Percentiles rank a stretch among this genome's conserved stretches.
Evolutionary conservation across 1,140 invertebrate genomes (phyloP).

Genomic region (Phortica variegata): DNA sequence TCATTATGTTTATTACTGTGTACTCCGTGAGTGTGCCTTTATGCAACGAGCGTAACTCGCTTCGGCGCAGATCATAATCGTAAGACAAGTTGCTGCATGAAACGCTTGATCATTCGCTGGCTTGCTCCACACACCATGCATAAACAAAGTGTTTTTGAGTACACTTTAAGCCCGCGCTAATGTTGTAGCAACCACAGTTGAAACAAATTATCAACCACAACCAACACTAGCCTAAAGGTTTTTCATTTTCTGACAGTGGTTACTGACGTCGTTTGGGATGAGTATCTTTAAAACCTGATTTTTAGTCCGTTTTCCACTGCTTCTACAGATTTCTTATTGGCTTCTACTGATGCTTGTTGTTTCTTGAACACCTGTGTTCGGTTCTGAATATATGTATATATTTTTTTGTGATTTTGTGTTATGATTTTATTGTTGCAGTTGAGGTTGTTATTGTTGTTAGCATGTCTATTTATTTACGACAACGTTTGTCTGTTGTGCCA

Average conservation of each 20-base stretch:
- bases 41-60: no score
- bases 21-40: no score
- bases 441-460: slow-evolving; percentile 4
- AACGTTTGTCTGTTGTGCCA: no score
- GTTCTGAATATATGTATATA: slow-evolving; percentile 15
- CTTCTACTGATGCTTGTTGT: slow-evolving; percentile 6
- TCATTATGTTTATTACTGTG: slow-evolving; percentile 50
- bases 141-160: slow-evolving; percentile 4
- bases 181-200: slow-evolving; percentile 33
- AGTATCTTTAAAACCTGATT: slow-evolving; percentile 52
- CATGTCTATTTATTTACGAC: no score
- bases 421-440: slow-evolving; percentile 17
- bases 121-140: no score
- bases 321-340: slow-evolving; percentile 17
- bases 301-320: slow-evolving; percentile 34
- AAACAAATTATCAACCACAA: background rate
- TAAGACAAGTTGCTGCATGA: slow-evolving; percentile 50
- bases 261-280: no score
- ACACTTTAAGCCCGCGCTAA: no score
- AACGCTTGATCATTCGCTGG: slow-evolving; percentile 25
- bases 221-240: no score
- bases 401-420: slow-evolving; percentile 31
- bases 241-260: no score
- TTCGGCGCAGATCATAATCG: slow-evolving; percentile 51
- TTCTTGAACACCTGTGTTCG: slow-evolving; percentile 44